These are phyloP conservation scores for Sorex fumeus DNA, from an alignment of 2,113 vertebrate species.

Conservation along the genomic window DNA sequence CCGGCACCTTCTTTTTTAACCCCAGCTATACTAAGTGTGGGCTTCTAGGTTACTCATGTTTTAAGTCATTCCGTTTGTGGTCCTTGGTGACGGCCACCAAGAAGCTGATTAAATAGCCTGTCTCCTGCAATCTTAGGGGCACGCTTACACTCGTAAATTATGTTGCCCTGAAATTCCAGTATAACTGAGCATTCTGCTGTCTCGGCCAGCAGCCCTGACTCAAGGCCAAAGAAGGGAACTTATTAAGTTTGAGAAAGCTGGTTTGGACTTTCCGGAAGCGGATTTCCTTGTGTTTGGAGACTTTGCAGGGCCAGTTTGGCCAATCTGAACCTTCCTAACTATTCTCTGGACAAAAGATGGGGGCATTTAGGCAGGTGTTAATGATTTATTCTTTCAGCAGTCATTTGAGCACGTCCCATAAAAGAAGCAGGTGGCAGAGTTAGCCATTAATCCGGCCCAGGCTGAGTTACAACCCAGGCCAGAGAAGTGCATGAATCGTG, in stretches of 20 bases:
- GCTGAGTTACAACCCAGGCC: neutral
- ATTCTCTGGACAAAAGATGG: conserved; percentile 25
- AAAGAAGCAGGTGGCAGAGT: conserved; percentile 9
- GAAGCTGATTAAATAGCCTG: neutral
- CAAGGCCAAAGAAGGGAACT: conserved; percentile 44
- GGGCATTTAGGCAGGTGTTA: conserved; percentile 51
- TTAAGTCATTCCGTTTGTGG: neutral
- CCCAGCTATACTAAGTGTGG: too few relatives aligned
- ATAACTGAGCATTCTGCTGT: neutral
- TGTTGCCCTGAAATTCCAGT: conserved; percentile 30
- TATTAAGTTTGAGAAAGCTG: conserved; percentile 52
- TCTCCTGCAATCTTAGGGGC: neutral
- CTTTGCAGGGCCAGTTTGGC: neutral
- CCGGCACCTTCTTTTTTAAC: neutral
- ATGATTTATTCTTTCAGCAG: conserved; percentile 55
- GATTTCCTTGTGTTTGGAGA: neutral
- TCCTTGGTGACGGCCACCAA: neutral
- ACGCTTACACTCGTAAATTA: neutral
- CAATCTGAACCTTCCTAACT: neutral
- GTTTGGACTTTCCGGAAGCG: neutral
- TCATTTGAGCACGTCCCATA: conserved; percentile 18
- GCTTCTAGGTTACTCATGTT: neutral
- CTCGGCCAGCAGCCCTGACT: conserved; percentile 16
- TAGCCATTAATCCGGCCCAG: neutral
- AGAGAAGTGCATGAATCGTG: neutral